Conservation (phyloP, 2,797 vertebrate genomes). For the Carduelis carduelis region DNA sequence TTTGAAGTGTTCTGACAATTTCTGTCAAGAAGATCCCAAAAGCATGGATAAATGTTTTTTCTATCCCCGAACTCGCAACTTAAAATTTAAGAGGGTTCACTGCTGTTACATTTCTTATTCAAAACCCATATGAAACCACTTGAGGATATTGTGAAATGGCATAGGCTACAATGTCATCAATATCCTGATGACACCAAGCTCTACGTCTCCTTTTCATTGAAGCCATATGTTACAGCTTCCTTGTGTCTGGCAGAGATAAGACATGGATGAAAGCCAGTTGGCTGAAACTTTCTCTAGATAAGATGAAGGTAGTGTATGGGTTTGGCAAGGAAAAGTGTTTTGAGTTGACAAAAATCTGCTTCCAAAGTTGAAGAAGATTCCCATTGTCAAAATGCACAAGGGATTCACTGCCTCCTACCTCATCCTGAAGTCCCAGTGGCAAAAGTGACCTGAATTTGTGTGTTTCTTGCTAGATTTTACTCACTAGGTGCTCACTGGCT, state of each 20-base stretch:
- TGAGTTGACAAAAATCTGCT: slow-evolving; percentile 39
- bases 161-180: slow-evolving; percentile 54
- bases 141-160: slow-evolving; percentile 43
- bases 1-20: slow-evolving; percentile 28
- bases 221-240: slow-evolving; percentile 53
- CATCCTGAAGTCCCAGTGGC: neutral
- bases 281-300: slow-evolving; percentile 44
- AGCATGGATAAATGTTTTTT: neutral
- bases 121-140: slow-evolving; percentile 44
- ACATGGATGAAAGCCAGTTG: slow-evolving; percentile 61
- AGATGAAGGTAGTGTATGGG: slow-evolving; percentile 43
- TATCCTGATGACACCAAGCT: slow-evolving; percentile 61
- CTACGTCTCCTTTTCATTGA: slow-evolving; percentile 52
- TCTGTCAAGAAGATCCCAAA: slow-evolving; percentile 40
- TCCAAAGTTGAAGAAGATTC: slow-evolving; percentile 39
- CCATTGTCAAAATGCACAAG: neutral
- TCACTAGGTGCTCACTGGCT: neutral
- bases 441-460: neutral
- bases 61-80: neutral
- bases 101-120: slow-evolving; percentile 14
- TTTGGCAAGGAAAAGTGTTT: slow-evolving; percentile 35
- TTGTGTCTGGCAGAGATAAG: slow-evolving; percentile 65
- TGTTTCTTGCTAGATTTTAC: neutral
- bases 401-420: neutral
- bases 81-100: slow-evolving; percentile 5